Percentiles rank a stretch among this genome's conserved stretches.
These are phyloP conservation scores for Acanthopleura granulata DNA, from an alignment of 2,888 invertebrate genomes.

Conservation along the genomic window DNA sequence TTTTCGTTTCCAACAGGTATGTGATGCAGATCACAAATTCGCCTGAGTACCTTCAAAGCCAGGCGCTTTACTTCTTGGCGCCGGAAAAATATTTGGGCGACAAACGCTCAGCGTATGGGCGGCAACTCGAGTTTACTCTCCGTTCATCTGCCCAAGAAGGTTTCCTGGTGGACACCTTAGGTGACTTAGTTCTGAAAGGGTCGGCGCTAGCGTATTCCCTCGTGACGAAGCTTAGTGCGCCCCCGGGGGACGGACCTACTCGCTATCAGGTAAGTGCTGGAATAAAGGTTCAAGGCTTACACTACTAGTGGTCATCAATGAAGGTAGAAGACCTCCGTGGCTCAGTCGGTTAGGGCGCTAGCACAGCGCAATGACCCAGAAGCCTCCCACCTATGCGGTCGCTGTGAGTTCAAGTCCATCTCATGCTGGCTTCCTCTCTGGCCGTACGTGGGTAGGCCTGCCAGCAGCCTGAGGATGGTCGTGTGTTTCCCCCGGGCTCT, in stretches of 20 bases:
- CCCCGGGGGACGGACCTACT: constrained; percentile 20
- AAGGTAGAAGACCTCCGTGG: too few species aligned
- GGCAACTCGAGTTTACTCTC: constrained; percentile 33
- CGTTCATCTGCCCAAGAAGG: constrained; percentile 16
- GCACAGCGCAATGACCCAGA: too few species aligned
- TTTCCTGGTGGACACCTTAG: constrained; percentile 21
- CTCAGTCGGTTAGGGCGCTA: too few species aligned
- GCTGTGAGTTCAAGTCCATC: too few species aligned
- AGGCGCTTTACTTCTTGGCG: constrained; percentile 37
- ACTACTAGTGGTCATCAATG: too few species aligned
- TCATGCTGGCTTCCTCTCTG: too few species aligned
- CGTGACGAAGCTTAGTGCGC: constrained; percentile 27
- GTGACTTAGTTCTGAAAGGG: constrained; percentile 41
- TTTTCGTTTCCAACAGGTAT: constrained; percentile 29
- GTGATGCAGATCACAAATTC: constrained; percentile 39
- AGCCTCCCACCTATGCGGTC: too few species aligned
- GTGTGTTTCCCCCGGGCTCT: too few species aligned
- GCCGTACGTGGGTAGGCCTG: too few species aligned
- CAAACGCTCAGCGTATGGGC: constrained; percentile 42
- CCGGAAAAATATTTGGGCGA: constrained; percentile 41
- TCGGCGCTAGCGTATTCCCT: constrained; percentile 27
- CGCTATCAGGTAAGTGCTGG: constrained; percentile 13
- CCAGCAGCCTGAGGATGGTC: too few species aligned
- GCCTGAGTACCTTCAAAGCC: constrained; percentile 21
- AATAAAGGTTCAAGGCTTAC: too few species aligned